Evolutionary conservation across 2,797 vertebrate genomes (phyloP).

Genomic region (Ctenosaura bakeri): DNA sequence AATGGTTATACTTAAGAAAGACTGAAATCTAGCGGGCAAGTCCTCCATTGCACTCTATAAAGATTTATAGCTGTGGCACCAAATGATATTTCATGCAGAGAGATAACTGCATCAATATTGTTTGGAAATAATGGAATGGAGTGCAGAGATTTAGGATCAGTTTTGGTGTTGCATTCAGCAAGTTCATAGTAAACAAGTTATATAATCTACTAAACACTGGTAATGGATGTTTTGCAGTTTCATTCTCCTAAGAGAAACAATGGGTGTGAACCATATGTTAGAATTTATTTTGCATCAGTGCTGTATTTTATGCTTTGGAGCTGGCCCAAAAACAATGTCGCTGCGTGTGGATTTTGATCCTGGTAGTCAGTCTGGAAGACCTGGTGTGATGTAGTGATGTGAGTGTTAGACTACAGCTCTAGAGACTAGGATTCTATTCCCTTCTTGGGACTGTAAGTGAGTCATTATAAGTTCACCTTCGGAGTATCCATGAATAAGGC

Average conservation of each 20-base stretch:
- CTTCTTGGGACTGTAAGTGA: too few species aligned
- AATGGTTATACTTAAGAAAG: conserved; percentile 24
- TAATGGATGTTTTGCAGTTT: conserved; percentile 34
- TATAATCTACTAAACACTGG: conserved; percentile 19
- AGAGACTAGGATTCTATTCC: too few species aligned
- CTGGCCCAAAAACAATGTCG: too few species aligned
- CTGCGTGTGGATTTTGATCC: neutral
- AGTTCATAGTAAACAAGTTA: conserved; percentile 36
- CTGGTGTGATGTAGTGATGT: too few species aligned
- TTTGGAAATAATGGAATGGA: conserved; percentile 46
- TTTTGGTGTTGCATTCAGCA: conserved; percentile 10
- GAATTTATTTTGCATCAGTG: neutral
- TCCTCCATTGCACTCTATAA: conserved; percentile 36
- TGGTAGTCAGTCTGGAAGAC: too few species aligned
- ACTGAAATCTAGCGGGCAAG: conserved; percentile 42
- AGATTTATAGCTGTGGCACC: conserved; percentile 40
- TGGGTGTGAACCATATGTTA: neutral
- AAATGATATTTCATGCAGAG: conserved; percentile 34
- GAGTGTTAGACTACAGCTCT: too few species aligned
- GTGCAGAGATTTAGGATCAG: conserved; percentile 28
- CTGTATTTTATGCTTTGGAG: too few species aligned
- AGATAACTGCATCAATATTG: conserved; percentile 49
- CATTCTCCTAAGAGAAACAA: neutral
- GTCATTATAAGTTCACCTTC: too few species aligned
- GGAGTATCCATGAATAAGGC: too few species aligned